Percentiles rank a stretch among this genome's conserved stretches.
Evolutionary conservation across 2,113 vertebrate species (phyloP).

Genomic region (Mus pahari): DNA sequence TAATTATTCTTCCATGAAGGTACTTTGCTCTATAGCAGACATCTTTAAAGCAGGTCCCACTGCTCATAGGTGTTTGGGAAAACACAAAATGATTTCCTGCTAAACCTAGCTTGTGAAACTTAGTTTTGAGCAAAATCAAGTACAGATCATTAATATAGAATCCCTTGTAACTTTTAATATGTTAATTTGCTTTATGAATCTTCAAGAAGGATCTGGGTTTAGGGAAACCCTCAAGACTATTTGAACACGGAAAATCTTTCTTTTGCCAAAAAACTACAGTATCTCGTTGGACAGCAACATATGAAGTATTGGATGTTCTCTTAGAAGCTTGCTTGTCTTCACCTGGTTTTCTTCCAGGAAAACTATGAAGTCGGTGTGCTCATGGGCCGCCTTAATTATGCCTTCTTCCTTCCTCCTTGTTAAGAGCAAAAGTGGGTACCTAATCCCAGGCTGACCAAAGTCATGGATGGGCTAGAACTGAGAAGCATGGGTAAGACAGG

Average conservation of each 20-base stretch:
- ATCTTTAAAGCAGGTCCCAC: neutral
- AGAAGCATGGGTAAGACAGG: neutral
- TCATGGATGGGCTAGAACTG: neutral
- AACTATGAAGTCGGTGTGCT: neutral
- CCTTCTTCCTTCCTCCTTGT: neutral
- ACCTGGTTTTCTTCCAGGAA: constrained; percentile 1
- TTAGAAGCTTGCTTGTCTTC: neutral
- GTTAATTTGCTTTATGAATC: neutral
- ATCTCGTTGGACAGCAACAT: neutral
- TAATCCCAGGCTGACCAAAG: neutral
- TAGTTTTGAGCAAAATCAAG: constrained; percentile 56
- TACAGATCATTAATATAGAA: neutral
- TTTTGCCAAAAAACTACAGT: neutral
- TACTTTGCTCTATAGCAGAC: neutral
- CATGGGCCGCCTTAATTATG: neutral
- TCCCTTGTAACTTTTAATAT: neutral
- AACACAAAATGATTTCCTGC: neutral
- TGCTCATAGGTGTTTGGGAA: neutral
- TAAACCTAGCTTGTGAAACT: neutral
- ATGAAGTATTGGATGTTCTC: neutral
- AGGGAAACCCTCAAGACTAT: neutral
- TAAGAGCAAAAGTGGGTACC: neutral
- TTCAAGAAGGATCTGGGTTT: neutral
- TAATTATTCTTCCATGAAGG: constrained; percentile 35
- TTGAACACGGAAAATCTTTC: neutral